Evolutionary conservation across 53 echinoderm and acorn worm species (phyloP), one percentile per base, ranked within the genome.

Genomic region (Astropecten irregularis): DNA sequence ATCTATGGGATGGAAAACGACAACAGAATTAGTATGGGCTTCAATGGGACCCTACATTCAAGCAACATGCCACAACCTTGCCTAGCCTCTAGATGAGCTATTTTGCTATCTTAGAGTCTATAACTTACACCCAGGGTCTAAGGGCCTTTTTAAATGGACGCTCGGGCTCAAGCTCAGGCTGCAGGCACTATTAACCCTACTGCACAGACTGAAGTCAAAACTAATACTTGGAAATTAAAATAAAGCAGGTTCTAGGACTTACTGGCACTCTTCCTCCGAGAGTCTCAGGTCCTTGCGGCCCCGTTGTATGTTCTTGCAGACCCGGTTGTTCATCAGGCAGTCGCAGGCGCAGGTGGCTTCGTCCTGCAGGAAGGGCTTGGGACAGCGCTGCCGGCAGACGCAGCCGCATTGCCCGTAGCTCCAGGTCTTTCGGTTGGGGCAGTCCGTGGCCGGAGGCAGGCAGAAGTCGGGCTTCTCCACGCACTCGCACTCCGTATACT

Each of bases 321-420:
- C 56, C 22, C 88, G 83, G 83, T 95, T 89, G 27, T 66, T 73
- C 83, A 85, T 90, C 16, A 95, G 82, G 20, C 95, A 95, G 39
- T 95, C 95, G 23, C 95, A 95, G 13, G 84, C 85, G 61, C 95
- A 95, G 18, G 66, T 88, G 22, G 72, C 81, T 50, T 92, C 92
- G 72, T 92, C 90, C 85, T 87, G 90, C 22, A 95, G 57, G 86
- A 95, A 95, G 7, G 92, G 90, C 79, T 90, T 84, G 29, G 95
- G 95, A 49, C 95, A 95, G 42, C 68, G 53, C 35, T 88, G 50
- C 25, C 85, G 85, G 22, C 95, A 95, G 49, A 76, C 82, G 83
- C 95, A 95, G 61, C 67, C 87, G 71, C 95, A 95, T 32, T 84
- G 85, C 19, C 83, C 88, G 81, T 90, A 76, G 82, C 85, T 82